phyloP scores from a whole-genome alignment of 2,113 vertebrate species.

The Dermatemys mawii region DNA sequence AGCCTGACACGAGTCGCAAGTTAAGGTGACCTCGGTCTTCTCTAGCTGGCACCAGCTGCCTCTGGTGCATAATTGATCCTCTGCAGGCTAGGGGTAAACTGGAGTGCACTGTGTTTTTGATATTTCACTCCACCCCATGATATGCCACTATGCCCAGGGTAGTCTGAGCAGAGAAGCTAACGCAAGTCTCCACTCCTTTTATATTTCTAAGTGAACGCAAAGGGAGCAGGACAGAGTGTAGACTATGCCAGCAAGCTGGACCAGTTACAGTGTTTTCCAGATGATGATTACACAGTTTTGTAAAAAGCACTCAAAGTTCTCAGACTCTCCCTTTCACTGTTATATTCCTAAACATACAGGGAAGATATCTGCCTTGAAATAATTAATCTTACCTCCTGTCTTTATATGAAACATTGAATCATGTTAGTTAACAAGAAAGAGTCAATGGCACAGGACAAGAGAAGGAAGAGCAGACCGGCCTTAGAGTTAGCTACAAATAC shows the following conservation, averaged over 20 bases:
- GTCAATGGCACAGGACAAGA: neutral
- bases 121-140: neutral
- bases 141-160: neutral
- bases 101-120: neutral
- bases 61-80: neutral
- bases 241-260: neutral
- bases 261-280: neutral
- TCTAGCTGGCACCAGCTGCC: neutral
- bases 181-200: neutral
- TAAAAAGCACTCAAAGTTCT: neutral
- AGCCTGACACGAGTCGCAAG: neutral
- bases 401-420: constrained; percentile 23
- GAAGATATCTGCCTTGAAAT: constrained; percentile 1
- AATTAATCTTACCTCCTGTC: neutral
- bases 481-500: constrained; percentile 31
- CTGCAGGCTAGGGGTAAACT: neutral
- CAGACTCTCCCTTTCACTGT: neutral
- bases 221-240: neutral
- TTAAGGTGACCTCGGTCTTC: neutral
- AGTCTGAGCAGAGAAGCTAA: neutral
- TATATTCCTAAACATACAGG: neutral
- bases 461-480: neutral
- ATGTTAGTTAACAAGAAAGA: neutral
- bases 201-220: neutral
- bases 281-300: constrained; percentile 22